Evolutionary conservation across 1,140 invertebrate species (phyloP).

Genomic region (Drosophila ficusphila): DNA sequence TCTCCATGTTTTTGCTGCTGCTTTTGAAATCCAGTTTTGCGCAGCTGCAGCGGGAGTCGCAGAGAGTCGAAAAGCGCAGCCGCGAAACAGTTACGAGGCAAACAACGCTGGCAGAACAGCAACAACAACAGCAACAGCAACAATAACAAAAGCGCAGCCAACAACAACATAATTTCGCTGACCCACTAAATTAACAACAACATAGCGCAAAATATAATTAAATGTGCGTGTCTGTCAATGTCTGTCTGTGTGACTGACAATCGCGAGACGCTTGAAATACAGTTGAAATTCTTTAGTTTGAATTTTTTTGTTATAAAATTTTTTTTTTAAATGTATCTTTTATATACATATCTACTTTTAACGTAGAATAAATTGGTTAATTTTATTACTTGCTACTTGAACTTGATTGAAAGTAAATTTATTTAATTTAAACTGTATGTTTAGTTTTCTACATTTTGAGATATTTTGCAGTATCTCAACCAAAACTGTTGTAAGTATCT

Average conservation of each 20-base stretch:
- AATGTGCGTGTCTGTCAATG: slow-evolving; percentile 66
- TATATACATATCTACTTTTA: too few species aligned
- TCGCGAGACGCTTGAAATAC: slow-evolving; percentile 52
- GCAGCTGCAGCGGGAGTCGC: slow-evolving; percentile 60
- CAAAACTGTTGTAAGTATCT: too few species aligned
- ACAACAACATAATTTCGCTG: slow-evolving; percentile 63
- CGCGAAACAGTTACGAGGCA: slow-evolving; percentile 59
- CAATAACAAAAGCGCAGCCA: slow-evolving; percentile 15
- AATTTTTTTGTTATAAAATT: too few species aligned
- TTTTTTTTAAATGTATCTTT: too few species aligned
- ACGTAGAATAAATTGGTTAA: too few species aligned
- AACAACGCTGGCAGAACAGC: slow-evolving; percentile 40
- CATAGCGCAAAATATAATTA: slow-evolving; percentile 72
- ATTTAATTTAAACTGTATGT: too few species aligned
- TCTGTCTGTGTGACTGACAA: slow-evolving; percentile 37
- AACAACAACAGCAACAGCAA: background rate
- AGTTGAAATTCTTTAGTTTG: slow-evolving; percentile 6
- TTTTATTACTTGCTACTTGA: too few species aligned
- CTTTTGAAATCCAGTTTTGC: slow-evolving; percentile 79
- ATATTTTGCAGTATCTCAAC: too few species aligned
- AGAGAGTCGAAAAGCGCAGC: slow-evolving; percentile 49
- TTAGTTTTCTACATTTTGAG: too few species aligned
- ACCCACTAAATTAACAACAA: slow-evolving; percentile 70
- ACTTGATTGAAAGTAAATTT: too few species aligned
- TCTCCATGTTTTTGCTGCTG: slow-evolving; percentile 43